Percentiles rank a stretch among this genome's conserved stretches.
These are phyloP conservation scores for Athripsodes cinereus DNA, from an alignment of 2,888 invertebrate genomes.

Conservation along the genomic window DNA sequence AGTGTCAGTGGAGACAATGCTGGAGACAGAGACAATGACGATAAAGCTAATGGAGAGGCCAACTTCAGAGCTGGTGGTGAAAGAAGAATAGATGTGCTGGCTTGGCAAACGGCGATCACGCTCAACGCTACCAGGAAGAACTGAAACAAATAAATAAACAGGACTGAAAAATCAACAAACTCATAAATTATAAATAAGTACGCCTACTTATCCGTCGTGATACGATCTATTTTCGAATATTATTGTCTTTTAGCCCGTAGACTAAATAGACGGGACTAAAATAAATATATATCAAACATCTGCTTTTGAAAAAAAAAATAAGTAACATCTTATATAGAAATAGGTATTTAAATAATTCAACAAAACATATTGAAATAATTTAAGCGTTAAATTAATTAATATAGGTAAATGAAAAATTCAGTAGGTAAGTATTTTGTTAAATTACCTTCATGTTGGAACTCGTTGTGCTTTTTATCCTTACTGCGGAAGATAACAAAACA, in stretches of 20 bases:
- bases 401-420: no score
- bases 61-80: slow-evolving; percentile 20
- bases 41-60: slow-evolving; percentile 6
- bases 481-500: slow-evolving; percentile 7
- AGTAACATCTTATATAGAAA: no score
- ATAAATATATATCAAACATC: no score
- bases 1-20: slow-evolving; percentile 7
- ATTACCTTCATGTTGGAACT: slow-evolving; percentile 26
- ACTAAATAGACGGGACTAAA: no score
- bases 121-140: slow-evolving; percentile 33
- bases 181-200: no score
- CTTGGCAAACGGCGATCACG: slow-evolving; percentile 28
- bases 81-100: slow-evolving; percentile 19
- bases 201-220: no score
- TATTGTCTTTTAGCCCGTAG: no score
- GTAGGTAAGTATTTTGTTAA: neutral
- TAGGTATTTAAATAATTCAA: no score
- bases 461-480: slow-evolving; percentile 16
- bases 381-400: no score
- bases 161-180: neutral
- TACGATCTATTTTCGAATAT: no score
- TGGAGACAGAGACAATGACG: slow-evolving; percentile 21
- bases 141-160: slow-evolving; percentile 27
- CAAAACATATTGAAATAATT: no score
- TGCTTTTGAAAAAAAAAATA: no score